Percentiles rank a stretch among this genome's conserved stretches.
Conservation (phyloP, 2,113 vertebrate genomes). For the Vombatus ursinus region DNA sequence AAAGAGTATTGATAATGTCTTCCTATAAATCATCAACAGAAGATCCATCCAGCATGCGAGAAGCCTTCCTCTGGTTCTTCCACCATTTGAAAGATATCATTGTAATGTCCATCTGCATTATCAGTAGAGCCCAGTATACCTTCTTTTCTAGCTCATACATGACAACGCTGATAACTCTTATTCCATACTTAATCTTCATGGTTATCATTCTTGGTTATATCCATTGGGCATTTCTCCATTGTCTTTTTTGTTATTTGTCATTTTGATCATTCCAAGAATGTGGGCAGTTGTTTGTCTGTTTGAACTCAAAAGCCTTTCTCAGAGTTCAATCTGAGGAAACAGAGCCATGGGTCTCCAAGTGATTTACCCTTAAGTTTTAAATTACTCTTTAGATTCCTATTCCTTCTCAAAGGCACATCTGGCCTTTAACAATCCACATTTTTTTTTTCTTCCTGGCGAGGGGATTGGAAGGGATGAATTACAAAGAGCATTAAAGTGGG, state of each 20-base stretch:
- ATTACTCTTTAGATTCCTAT: constrained; percentile 65
- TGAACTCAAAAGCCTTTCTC: neutral
- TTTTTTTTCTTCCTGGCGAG: constrained; percentile 61
- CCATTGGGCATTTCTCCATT: neutral
- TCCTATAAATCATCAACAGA: neutral
- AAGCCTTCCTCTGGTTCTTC: neutral
- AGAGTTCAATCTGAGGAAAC: neutral
- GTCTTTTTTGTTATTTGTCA: neutral
- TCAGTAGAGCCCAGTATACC: neutral
- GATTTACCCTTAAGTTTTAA: constrained; percentile 58
- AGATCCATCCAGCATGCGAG: neutral
- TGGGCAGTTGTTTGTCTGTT: neutral
- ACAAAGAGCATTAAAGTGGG: constrained; percentile 68
- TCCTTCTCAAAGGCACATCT: constrained; percentile 50
- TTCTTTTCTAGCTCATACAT: neutral
- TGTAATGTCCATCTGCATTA: neutral
- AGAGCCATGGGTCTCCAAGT: constrained; percentile 51
- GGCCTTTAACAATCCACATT: constrained; percentile 55
- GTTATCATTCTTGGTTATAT: neutral
- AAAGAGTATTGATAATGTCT: neutral
- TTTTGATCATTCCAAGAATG: neutral
- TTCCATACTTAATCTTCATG: neutral
- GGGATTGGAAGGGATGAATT: constrained; percentile 59
- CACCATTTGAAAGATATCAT: neutral
- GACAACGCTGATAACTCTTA: neutral